Evolutionary conservation across 2,113 vertebrate species (phyloP).

Genomic region (Odontesthes bonariensis): DNA sequence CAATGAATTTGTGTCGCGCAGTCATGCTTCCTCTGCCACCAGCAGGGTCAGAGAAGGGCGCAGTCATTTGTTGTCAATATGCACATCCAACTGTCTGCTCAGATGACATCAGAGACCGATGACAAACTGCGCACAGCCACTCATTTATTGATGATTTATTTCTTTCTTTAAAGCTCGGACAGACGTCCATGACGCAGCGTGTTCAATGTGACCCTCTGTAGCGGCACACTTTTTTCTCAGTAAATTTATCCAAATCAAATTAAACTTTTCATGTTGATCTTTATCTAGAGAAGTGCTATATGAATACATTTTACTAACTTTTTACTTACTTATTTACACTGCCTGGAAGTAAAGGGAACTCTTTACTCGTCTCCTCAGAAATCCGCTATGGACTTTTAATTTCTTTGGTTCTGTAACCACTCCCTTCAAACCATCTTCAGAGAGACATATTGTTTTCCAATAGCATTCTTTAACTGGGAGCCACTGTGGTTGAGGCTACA

Average conservation of each 20-base stretch:
- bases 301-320: too few relatives aligned
- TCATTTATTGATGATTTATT: conserved; percentile 62
- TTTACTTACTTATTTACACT: too few relatives aligned
- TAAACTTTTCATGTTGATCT: too few relatives aligned
- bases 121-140: conserved; percentile 60
- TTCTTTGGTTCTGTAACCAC: too few relatives aligned
- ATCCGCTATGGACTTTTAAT: too few relatives aligned
- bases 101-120: conserved; percentile 75
- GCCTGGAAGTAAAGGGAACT: too few relatives aligned
- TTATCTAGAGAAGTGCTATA: too few relatives aligned
- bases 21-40: conserved; percentile 55
- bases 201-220: conserved; percentile 4
- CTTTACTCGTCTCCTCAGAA: too few relatives aligned
- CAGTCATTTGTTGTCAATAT: conserved; percentile 67
- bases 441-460: not conserved
- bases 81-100: conserved; percentile 55
- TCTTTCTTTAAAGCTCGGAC: conserved; percentile 33
- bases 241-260: too few relatives aligned
- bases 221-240: too few relatives aligned
- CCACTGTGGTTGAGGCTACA: not conserved
- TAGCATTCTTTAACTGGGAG: not conserved
- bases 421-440: too few relatives aligned
- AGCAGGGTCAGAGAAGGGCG: conserved; percentile 70
- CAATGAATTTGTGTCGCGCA: conserved; percentile 59
- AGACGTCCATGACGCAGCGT: conserved; percentile 29